Evolutionary conservation across 2,888 invertebrate genomes (phyloP), one percentile per base, ranked within the genome.

Genomic region (Eilema caniola): DNA sequence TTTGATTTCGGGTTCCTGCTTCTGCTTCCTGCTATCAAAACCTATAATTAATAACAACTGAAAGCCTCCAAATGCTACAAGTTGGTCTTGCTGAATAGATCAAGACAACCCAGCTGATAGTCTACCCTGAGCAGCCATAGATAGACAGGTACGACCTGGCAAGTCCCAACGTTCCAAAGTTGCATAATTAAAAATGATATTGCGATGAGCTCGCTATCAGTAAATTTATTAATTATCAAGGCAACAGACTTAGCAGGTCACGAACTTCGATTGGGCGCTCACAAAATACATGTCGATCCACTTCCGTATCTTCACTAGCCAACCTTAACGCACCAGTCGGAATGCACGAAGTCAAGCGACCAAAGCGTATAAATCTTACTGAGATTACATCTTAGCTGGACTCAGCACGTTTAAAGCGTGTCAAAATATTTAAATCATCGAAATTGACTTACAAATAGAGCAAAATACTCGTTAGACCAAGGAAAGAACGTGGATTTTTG

Each of bases 291-390:
- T 81, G 76, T 72, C 64, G n/a, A 70, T 69, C 69, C 64, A 73
- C 71, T 72, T 73, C 79, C 60, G 60, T 65, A 41, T 72, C 59
- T 66, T 72, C 62, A 61, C 66, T 73, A 75, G 72, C 71, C 74
- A 64, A 75, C 66, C 75, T 74, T 80, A 88, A 90, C 93, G 93
- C 94, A 95, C 95, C 95, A 94, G 94, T 89, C 94, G 93, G 93
- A 94, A 94, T 94, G 93, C 93, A 93, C 86, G 83, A 88, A 92
- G 89, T 92, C 88, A 92, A 94, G 93, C 94, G 89, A 90, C 86
- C 87, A 88, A 95, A 94, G 94, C 94, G 88, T 93, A 91, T 89
- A 90, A 91, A 91, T 87, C 90, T 91, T 93, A 93, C 85, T 88
- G 90, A 92, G 92, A 94, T 92, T 92, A 93, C 83, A 91, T 84